phyloP scores from a whole-genome alignment of 1,140 invertebrate species.

The Adelges cooleyi region DNA sequence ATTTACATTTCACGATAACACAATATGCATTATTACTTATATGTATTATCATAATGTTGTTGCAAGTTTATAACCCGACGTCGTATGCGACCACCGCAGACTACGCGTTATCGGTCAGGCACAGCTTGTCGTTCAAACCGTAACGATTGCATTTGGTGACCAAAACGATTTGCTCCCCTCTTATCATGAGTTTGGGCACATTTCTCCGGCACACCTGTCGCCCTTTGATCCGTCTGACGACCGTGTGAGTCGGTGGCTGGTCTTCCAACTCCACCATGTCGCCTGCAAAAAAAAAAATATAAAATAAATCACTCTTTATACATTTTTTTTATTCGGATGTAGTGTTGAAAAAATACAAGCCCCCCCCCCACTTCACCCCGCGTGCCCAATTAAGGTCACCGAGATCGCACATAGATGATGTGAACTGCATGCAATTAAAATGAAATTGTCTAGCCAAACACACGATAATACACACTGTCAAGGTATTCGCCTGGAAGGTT shows the following conservation, averaged over 20 bases:
- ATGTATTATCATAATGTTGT: no score
- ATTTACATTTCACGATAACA: no score
- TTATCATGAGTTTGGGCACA: slow-evolving; percentile 65
- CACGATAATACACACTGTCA: slow-evolving; percentile 11
- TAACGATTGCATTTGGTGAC: slow-evolving; percentile 37
- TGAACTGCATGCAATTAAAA: slow-evolving; percentile 6
- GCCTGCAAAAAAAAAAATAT: not conserved
- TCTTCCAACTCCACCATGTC: slow-evolving; percentile 30
- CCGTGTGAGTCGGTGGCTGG: slow-evolving; percentile 40
- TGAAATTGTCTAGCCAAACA: slow-evolving; percentile 35
- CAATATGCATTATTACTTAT: no score
- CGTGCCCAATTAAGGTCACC: slow-evolving; percentile 27
- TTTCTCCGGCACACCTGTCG: slow-evolving; percentile 56
- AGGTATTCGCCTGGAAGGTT: slow-evolving; percentile 13
- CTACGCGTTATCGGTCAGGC: no score
- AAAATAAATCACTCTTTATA: no score
- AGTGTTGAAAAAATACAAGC: no score
- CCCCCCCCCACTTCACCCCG: no score
- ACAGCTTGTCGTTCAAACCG: no score
- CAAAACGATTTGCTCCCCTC: slow-evolving; percentile 73
- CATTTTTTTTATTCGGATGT: no score
- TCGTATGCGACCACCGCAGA: no score
- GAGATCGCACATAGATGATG: slow-evolving; percentile 34
- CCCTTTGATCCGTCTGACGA: slow-evolving; percentile 47
- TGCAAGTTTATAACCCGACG: no score